These are phyloP conservation scores for Ectemnius lituratus DNA, from an alignment of 2,888 invertebrate species.

Conservation along the genomic window DNA sequence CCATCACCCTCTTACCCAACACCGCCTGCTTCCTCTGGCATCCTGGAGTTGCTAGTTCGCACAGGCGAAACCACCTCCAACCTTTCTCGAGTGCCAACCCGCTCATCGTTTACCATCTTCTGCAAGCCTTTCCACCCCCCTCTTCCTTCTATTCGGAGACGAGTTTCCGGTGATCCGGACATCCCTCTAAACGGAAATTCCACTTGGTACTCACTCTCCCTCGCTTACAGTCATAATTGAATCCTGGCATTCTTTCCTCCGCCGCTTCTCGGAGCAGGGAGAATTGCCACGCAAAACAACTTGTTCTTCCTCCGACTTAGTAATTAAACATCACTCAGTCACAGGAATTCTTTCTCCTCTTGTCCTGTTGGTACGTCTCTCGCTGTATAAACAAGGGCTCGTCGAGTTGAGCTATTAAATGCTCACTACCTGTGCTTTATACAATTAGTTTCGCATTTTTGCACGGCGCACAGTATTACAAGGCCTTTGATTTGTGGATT, in stretches of 20 bases:
- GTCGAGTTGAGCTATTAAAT: no score
- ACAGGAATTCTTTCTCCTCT: conserved; percentile 12
- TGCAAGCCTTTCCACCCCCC: conserved; percentile 20
- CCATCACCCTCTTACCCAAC: conserved; percentile 35
- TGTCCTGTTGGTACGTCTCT: neutral
- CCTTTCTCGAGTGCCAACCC: conserved; percentile 15
- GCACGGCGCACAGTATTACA: no score
- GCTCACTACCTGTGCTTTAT: no score
- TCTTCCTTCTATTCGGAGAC: conserved; percentile 54
- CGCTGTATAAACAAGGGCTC: no score
- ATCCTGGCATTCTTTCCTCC: conserved; percentile 58
- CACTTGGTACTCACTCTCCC: conserved; percentile 27
- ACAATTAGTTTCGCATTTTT: no score
- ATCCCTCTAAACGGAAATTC: conserved; percentile 63
- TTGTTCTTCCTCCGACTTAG: neutral
- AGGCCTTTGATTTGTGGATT: no score
- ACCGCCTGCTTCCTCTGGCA: conserved; percentile 37
- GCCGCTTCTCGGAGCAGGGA: neutral
- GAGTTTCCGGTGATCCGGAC: conserved; percentile 64
- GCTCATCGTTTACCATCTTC: conserved; percentile 16
- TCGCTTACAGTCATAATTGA: conserved; percentile 62
- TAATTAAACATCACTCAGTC: conserved; percentile 39
- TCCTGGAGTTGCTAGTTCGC: conserved; percentile 52
- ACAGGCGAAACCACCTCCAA: conserved; percentile 45
- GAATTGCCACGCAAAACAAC: conserved; percentile 15